phyloP scores from a whole-genome alignment of 2,113 vertebrate genomes.

The Neogale vison region DNA sequence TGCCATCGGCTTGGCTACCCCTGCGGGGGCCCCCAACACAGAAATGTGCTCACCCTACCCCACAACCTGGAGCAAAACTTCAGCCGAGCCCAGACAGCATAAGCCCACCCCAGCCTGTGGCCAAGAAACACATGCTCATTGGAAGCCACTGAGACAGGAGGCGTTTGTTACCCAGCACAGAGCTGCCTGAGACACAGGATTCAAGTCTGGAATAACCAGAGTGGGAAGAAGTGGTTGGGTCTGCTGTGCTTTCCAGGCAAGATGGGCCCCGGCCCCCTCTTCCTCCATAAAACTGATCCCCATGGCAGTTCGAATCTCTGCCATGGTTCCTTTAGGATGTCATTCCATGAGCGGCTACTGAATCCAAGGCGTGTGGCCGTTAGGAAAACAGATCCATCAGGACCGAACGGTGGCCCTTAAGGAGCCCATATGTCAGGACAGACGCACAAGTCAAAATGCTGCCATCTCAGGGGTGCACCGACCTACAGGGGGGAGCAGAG shows the following conservation, averaged over 20 bases:
- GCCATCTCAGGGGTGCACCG: background rate
- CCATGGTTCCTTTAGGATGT: background rate
- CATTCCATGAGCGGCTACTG: background rate
- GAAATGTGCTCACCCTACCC: background rate
- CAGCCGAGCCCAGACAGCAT: background rate
- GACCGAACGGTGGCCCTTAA: background rate
- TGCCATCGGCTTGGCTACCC: background rate
- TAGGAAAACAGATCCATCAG: background rate
- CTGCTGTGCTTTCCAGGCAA: background rate
- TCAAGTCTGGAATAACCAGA: background rate
- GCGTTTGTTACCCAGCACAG: background rate
- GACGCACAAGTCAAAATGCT: background rate
- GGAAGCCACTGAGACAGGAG: background rate
- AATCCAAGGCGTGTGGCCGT: background rate
- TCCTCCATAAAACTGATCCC: background rate
- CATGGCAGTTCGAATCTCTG: background rate
- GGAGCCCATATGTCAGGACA: background rate
- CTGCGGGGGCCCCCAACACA: background rate
- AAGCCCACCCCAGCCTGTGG: background rate
- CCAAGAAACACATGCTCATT: background rate
- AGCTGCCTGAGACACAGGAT: background rate
- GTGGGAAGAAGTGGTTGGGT: background rate
- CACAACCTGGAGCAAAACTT: background rate
- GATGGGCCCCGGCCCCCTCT: background rate
- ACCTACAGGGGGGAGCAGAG: background rate